phyloP scores from a whole-genome alignment of 2,113 vertebrate genomes.

The Epinephelus fuscoguttatus region DNA sequence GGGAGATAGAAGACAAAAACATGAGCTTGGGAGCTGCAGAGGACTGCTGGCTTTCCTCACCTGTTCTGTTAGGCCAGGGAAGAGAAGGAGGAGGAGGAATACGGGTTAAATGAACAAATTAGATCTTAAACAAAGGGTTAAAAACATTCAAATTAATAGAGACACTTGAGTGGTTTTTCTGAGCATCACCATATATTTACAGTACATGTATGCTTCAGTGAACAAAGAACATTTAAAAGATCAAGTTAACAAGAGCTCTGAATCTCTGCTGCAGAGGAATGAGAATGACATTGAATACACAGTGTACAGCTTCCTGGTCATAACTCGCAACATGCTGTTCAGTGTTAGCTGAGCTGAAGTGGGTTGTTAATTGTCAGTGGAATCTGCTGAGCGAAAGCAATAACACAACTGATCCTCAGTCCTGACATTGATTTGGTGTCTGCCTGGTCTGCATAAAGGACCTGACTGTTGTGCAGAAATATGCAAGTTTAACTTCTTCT shows the following conservation, averaged over 20 bases:
- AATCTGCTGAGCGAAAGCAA: slow-evolving; percentile 23
- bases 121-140: too few relatives aligned
- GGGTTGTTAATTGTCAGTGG: background rate
- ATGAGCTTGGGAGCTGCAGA: too few relatives aligned
- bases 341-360: background rate
- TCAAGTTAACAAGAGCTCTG: background rate
- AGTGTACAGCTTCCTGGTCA: background rate
- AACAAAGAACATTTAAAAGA: background rate
- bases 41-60: too few relatives aligned
- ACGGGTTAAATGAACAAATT: too few relatives aligned
- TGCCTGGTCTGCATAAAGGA: background rate
- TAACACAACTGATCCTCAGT: background rate
- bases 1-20: too few relatives aligned
- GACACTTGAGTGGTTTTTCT: too few relatives aligned
- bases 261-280: background rate
- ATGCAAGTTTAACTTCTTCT: background rate
- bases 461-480: background rate
- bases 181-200: too few relatives aligned
- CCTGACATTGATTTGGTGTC: background rate
- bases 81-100: too few relatives aligned
- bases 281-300: background rate
- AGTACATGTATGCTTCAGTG: too few relatives aligned
- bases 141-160: too few relatives aligned
- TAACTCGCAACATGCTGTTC: background rate
- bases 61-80: too few relatives aligned